Evolutionary conservation across 2,888 invertebrate species (phyloP), one percentile per base, ranked within the genome.

Genomic region (Stenotaenia linearis): DNA sequence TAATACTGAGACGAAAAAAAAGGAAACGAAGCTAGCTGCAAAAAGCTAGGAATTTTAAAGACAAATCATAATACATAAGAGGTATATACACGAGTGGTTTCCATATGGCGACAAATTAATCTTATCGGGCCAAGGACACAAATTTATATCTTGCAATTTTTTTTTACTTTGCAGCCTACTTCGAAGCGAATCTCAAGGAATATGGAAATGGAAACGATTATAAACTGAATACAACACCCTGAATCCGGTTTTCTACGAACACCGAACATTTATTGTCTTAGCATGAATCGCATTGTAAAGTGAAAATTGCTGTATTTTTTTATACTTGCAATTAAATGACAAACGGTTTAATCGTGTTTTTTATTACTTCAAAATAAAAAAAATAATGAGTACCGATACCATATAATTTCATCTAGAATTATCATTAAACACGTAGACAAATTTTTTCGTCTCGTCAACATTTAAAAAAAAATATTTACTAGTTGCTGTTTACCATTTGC

Each of bases 1-100:
- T 86, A 96, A 96, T 86, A 91, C 94, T 37, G 93, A 95, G 86
- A 91, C n/a, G n/a, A n/a, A 90, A 83, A 94, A 95, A 92, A 93
- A 84, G 85, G 86, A 25, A 85, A 83, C 35, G 77, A 75, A 74
- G n/a, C n/a, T n/a, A 15, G 61, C n/a, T 25, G 21, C 21, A 7
- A 77, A 79, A 37, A 77, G 40, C 35, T 77, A 77, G 28, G 28
- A 12, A 56, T 56, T 56, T 23, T 7, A 23, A 56, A 56, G 10
- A n/a, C 18, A 9, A 18, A 15, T 15, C 15, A 56, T 10, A 56
- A 23, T 56, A 1, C 40, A 21, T n/a, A 23, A 9, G 56, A 56
- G 21, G 56, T 56, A 56, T 7, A 23, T 18, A 6, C 56, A 56
- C 7, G 18, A 23, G 21, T 56, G 2, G 5, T 7, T 18, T 6